Percentiles rank a stretch among this genome's conserved stretches.
phyloP scores from a whole-genome alignment of 2,797 vertebrate species.

The Chiroxiphia lanceolata region DNA sequence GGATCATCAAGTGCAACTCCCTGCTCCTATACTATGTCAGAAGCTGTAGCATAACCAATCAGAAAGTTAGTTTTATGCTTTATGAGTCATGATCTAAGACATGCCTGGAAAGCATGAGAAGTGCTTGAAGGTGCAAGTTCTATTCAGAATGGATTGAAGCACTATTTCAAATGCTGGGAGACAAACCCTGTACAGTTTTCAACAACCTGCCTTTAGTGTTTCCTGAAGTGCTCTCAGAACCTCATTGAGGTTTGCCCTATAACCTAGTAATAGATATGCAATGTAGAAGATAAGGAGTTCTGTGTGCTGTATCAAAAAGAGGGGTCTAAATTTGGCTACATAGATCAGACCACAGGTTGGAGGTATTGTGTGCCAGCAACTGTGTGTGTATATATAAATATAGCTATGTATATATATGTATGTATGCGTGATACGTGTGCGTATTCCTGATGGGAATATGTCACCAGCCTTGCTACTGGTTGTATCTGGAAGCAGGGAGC shows the following conservation, averaged over 20 bases:
- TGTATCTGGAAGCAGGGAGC: background rate
- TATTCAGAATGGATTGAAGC: background rate
- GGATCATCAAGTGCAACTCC: background rate
- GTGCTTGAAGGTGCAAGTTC: background rate
- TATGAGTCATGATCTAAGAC: background rate
- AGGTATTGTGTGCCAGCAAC: background rate
- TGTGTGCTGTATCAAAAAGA: background rate
- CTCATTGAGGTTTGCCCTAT: background rate
- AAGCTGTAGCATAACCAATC: background rate
- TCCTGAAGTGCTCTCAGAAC: background rate
- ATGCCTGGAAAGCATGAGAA: background rate
- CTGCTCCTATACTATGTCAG: background rate
- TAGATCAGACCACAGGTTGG: background rate
- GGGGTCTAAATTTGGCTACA: background rate
- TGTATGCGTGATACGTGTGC: background rate
- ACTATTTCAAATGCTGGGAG: background rate
- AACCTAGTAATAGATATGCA: background rate
- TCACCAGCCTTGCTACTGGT: background rate
- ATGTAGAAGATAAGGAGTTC: background rate
- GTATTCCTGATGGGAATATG: background rate
- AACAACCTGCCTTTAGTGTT: background rate
- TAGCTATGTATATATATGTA: too few relatives aligned
- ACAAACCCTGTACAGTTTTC: background rate
- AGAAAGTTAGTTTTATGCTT: background rate
- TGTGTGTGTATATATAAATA: too few relatives aligned